A percentile compares a stretch with the other conserved stretches of the same genome.
Evolutionary conservation across 1,140 invertebrate genomes (phyloP).

Genomic region (Drosophila pallidifrons): DNA sequence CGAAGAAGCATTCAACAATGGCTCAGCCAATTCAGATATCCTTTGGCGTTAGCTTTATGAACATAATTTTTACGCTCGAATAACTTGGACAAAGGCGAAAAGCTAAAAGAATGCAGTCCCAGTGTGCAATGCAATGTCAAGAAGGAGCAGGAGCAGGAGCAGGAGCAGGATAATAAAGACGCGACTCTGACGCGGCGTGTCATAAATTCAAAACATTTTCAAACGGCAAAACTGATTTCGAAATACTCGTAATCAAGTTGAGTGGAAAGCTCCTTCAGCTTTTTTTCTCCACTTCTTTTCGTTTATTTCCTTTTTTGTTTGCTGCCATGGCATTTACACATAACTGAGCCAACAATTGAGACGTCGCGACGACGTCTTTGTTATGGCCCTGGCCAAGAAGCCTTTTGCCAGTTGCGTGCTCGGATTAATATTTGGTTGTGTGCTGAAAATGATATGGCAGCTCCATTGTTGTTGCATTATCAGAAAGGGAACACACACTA

Average conservation of each 20-base stretch:
- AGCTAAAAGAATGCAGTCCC: constrained; percentile 52
- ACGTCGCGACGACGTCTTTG: constrained; percentile 64
- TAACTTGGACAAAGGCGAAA: constrained; percentile 71
- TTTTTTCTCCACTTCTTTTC: neutral
- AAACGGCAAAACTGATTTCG: constrained; percentile 70
- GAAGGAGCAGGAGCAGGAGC: neutral
- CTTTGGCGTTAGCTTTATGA: constrained; percentile 66
- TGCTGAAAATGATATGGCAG: neutral
- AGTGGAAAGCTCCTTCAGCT: constrained; percentile 38
- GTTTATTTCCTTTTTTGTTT: neutral
- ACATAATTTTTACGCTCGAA: constrained; percentile 62
- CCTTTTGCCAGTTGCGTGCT: constrained; percentile 20
- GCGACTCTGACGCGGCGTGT: constrained; percentile 61
- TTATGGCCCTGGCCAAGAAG: constrained; percentile 16
- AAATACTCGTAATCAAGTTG: constrained; percentile 60
- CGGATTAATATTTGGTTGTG: constrained; percentile 25
- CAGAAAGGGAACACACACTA: neutral
- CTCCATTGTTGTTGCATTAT: constrained; percentile 9
- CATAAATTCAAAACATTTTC: constrained; percentile 80
- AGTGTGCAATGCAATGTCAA: constrained; percentile 12
- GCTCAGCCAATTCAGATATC: constrained; percentile 48
- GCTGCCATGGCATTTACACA: constrained; percentile 18
- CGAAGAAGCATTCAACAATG: constrained; percentile 21
- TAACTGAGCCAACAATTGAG: constrained; percentile 61
- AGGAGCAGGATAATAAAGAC: constrained; percentile 63